Evolutionary conservation across 2,113 vertebrate species (phyloP), one percentile per base, ranked within the genome.

Genomic region (Amazona vittata): DNA sequence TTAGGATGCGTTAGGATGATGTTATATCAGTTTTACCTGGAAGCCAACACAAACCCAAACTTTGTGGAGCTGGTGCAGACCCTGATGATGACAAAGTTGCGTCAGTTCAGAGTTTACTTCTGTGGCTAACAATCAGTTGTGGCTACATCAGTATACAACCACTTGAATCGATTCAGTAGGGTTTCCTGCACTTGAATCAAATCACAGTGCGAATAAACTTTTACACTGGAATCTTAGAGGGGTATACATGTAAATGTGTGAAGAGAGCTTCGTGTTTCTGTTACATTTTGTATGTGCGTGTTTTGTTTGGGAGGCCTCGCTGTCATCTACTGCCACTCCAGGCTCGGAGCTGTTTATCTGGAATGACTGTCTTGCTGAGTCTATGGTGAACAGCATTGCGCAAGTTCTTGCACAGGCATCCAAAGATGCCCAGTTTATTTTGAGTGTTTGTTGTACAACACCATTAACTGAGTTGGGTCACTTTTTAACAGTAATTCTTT

Each of bases 61-160:
- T 60, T 12, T 25, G 39, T 71, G 67, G 12, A 43, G 44, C 21
- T 55, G 82, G 2, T 55, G 53, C 22, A 70, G 77, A 20, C n/a
- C 44, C 8, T 39, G 68, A 0, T 2, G 22, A 4, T 46, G 53
- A 6, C 49, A 9, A 39, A 77, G 59, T 6, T 28, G 31, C 19
- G 5, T 15, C 50, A n/a, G 24, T 3, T 68, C 3, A 19, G 47
- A 16, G 41, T 20, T 55, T 28, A 6, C 12, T n/a, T 31, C 0
- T 35, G 0, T 1, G 15, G 53, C 52, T 18, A 25, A 29, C 26
- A 19, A 25, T 5, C 1, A 0, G 31, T 57, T n/a, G 20, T n/a
- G 55, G 33, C 21, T 31, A 3, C 11, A 6, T 6, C 25, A 12
- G 3, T 8, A 15, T 1, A 7, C 12, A 69, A 4, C 8, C 11